Evolutionary conservation across 64 coral and sea anemone species (phyloP), one percentile per base, ranked within the genome.

Genomic region (Astreopora myriophthalma): DNA sequence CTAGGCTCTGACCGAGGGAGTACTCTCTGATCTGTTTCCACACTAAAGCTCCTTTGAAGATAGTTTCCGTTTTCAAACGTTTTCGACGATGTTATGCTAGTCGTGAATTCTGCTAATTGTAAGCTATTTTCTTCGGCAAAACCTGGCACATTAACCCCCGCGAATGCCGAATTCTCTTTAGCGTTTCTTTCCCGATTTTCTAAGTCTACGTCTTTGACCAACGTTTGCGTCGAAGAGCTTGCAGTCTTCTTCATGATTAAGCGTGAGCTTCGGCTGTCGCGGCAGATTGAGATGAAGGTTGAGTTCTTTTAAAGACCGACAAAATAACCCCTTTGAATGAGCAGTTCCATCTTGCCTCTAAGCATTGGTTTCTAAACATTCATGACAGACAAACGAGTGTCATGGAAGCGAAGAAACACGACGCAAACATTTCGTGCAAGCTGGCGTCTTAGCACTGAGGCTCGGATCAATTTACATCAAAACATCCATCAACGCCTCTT

Each of bases 11-110:
- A 86, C n/a, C 26, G 90, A 76, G 58, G 52, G 30, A 74, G 74
- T 73, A 75, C 69, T 65, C 51, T 74, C 32, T 35, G 33, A 5
- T 73, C 70, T 65, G 79, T 84, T 36, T 72, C 83, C 46, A 75
- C 69, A 44, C 79, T 64, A 60, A 83, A 83, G 80, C 81, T 92
- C 34, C 90, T 71, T 86, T 85, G 66, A 39, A 92, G 79, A 75
- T 73, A 73, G 52, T 75, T 85, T 33, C 79, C 81, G 34, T 83
- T 85, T 61, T 73, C 80, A 1, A 66, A 6, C 0, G 79, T 20
- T 63, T 92, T 73, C 24, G 52, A 14, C 61, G 26, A 66, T 22
- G 85, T 10, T 27, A 49, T 1, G 2, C 62, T 62, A 46, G 42
- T 1, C 2, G 37, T 64, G 25, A 35, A 67, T 35, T 85, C 68